phyloP scores from a whole-genome alignment of 1,140 invertebrate genomes.

The Drosophila lacteicornis region DNA sequence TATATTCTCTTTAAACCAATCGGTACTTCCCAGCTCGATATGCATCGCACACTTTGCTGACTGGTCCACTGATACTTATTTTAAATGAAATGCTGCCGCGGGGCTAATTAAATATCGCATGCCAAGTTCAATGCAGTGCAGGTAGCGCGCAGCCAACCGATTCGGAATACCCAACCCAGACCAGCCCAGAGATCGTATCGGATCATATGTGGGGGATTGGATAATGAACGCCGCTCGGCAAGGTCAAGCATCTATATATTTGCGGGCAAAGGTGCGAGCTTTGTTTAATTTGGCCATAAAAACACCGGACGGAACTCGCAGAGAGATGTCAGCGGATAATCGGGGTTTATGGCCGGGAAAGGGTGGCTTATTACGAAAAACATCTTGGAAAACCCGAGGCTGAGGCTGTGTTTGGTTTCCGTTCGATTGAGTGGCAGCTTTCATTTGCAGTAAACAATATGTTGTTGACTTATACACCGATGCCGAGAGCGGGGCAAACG shows the following conservation, averaged over 20 bases:
- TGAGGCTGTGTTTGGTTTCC: background rate
- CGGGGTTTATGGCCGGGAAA: background rate
- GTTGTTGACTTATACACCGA: background rate
- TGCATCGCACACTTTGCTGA: background rate
- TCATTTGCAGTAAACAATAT: background rate
- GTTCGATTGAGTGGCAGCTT: constrained; percentile 4
- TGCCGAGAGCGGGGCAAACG: background rate
- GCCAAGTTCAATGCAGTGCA: constrained; percentile 68
- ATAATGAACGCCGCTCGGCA: constrained; percentile 5
- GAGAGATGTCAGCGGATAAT: background rate
- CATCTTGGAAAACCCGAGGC: background rate
- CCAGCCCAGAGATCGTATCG: constrained; percentile 15
- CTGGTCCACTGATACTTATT: constrained; percentile 18
- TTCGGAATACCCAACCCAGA: background rate
- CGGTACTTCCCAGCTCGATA: constrained; percentile 3
- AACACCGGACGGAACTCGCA: background rate
- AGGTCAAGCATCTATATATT: constrained; percentile 20
- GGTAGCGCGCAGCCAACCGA: constrained; percentile 32
- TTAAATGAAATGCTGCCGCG: constrained; percentile 30
- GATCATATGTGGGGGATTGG: constrained; percentile 13
- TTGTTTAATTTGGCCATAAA: constrained; percentile 7
- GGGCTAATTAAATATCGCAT: constrained; percentile 63
- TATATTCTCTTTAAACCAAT: background rate
- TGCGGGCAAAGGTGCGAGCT: constrained; percentile 34
- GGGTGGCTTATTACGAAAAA: background rate